Conservation (phyloP, 1,140 invertebrate genomes). For the Radopholus similis region DNA sequence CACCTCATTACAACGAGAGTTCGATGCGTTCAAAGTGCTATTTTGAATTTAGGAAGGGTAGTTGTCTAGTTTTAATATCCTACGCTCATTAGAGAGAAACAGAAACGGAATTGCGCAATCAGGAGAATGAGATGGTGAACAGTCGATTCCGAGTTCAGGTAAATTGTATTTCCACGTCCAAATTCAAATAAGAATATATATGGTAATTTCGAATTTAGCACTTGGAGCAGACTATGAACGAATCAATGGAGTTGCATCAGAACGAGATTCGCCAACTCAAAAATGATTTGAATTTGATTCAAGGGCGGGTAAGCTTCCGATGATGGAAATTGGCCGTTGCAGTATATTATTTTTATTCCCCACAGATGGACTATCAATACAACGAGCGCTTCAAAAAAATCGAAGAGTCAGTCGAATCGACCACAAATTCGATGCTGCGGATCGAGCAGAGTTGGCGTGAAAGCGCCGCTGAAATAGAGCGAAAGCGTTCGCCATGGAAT, state of each 20-base stretch:
- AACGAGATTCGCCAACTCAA: slow-evolving; percentile 48
- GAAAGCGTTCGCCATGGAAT: slow-evolving; percentile 29
- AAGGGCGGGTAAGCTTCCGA: slow-evolving; percentile 1
- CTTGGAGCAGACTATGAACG: slow-evolving; percentile 46
- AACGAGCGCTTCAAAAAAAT: slow-evolving; percentile 50
- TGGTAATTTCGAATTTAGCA: slow-evolving; percentile 31
- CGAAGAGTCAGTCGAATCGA: slow-evolving; percentile 35
- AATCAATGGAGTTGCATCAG: slow-evolving; percentile 46
- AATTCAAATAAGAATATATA: slow-evolving; percentile 7
- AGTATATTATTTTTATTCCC: no score
- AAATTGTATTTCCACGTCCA: neutral
- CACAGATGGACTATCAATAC: slow-evolving; percentile 45
- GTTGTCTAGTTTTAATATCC: neutral
- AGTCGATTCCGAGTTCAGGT: slow-evolving; percentile 44
- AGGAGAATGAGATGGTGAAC: slow-evolving; percentile 35
- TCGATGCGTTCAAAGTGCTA: slow-evolving; percentile 30
- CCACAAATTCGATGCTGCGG: slow-evolving; percentile 42
- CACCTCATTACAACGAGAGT: slow-evolving; percentile 17
- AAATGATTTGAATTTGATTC: slow-evolving; percentile 44
- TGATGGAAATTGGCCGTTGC: no score
- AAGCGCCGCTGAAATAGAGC: slow-evolving; percentile 6
- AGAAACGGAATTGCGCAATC: slow-evolving; percentile 32
- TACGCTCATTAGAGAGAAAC: slow-evolving; percentile 34
- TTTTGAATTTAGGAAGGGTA: slow-evolving; percentile 13
- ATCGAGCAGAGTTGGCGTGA: slow-evolving; percentile 47